A percentile compares a stretch with the other conserved stretches of the same genome.
phyloP scores from a whole-genome alignment of 2,113 vertebrate species.

The Mobula hypostoma region DNA sequence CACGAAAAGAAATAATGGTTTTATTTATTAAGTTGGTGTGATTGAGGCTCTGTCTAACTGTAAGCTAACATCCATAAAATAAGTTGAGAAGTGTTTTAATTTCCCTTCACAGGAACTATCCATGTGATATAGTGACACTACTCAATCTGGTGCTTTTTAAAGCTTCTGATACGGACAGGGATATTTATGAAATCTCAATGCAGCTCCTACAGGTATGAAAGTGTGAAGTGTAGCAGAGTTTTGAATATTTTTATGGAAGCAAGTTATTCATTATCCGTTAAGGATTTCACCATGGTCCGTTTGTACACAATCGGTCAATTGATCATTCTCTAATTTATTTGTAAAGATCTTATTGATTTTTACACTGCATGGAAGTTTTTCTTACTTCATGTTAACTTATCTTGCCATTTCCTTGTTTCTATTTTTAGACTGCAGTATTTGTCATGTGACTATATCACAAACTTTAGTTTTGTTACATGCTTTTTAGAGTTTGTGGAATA shows the following conservation, averaged over 20 bases:
- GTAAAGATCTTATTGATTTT: not conserved
- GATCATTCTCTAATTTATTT: not conserved
- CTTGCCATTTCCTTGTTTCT: not conserved
- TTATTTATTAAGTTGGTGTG: not conserved
- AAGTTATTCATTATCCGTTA: not conserved
- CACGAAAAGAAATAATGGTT: not conserved
- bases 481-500: not conserved
- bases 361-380: not conserved
- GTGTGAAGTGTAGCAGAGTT: not conserved
- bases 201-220: constrained; percentile 88
- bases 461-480: not conserved
- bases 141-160: constrained; percentile 95
- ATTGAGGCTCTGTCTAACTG: not conserved
- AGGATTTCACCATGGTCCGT: not conserved
- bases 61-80: not conserved
- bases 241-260: not conserved
- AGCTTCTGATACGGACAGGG: constrained; percentile 90
- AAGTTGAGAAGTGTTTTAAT: constrained; percentile 41
- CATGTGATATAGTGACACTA: constrained; percentile 90
- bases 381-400: not conserved
- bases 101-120: constrained; percentile 80
- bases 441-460: not conserved
- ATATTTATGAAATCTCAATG: constrained; percentile 98
- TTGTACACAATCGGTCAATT: not conserved
- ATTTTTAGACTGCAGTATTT: not conserved